Percentiles rank a stretch among this genome's conserved stretches.
Conservation (phyloP, 2,797 vertebrate species). For the Pangasius larnaudii region DNA sequence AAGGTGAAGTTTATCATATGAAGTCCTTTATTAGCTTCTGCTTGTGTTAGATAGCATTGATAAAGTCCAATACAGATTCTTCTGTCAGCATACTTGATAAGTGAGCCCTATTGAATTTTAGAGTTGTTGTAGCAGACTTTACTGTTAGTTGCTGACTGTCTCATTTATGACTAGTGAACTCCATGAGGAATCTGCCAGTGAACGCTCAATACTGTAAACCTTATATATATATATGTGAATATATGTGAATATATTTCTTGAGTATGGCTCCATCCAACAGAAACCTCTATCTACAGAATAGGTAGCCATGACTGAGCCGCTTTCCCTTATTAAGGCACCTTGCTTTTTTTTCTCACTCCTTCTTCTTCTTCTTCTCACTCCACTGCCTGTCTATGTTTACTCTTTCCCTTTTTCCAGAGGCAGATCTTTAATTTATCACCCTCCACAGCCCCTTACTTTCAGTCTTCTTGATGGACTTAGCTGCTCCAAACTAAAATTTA, state of each 20-base stretch:
- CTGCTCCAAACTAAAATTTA: constrained; percentile 75
- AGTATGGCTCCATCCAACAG: neutral
- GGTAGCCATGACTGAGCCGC: constrained; percentile 19
- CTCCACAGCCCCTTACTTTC: constrained; percentile 54
- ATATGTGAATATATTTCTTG: constrained; percentile 14
- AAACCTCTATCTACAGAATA: constrained; percentile 11
- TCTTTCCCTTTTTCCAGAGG: constrained; percentile 64
- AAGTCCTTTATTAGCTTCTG: neutral
- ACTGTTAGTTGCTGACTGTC: neutral
- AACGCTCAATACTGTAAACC: neutral
- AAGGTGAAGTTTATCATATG: constrained; percentile 8
- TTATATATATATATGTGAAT: neutral
- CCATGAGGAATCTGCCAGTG: neutral
- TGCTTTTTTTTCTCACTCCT: constrained; percentile 60
- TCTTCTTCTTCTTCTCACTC: constrained; percentile 39
- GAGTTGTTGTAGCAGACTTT: neutral
- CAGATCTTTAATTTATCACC: constrained; percentile 73
- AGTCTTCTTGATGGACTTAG: constrained; percentile 68
- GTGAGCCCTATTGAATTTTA: neutral
- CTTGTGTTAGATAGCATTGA: neutral
- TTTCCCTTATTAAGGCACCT: constrained; percentile 50
- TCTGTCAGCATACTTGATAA: constrained; percentile 1
- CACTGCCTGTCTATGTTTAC: constrained; percentile 54
- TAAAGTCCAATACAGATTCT: neutral
- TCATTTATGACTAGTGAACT: neutral